Evolutionary conservation across 2,888 invertebrate species (phyloP), one percentile per base, ranked within the genome.

Genomic region (Psococerastis gibbosa): DNA sequence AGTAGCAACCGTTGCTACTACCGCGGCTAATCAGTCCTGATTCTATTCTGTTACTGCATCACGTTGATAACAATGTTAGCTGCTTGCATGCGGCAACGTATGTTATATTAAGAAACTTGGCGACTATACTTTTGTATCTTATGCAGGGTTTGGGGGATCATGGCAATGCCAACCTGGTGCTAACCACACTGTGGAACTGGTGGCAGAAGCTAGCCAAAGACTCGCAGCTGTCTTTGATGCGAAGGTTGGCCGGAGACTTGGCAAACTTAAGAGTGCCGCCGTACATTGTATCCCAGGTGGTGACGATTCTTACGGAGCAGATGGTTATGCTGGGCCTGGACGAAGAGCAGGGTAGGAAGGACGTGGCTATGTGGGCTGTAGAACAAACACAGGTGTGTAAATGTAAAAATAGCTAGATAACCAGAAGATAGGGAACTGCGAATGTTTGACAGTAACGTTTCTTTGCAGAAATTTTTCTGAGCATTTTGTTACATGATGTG

Each of bases 321-420:
- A 20, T 20, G 4, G 38, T 38, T 15, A 5, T 5, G 15, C 20
- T 38, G 3, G 16, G 17, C 5, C 17, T n/a, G 11, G 38, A 38
- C 5, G 38, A 38, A 20, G n/a, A n/a, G 20, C 20, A 5, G 4
- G 38, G 38, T 6, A 38, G 20, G 20, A 17, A 38, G 11, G 38
- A 38, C 15, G 38, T 38, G n/a, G 38, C 38, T 5, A 38, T 18
- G 22, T 38, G 38, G 38, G 38, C 38, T 16, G 8, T 38, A 20
- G 38, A 38, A 38, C 15, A n/a, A 6, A 20, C 20, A 13, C 38
- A 38, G 22, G 38, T 38, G 3, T 18, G n/a, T n/a, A n/a, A n/a
- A n/a, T n/a, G n/a, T n/a, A n/a, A n/a, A n/a, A n/a, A n/a, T n/a
- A n/a, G n/a, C n/a, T n/a, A n/a, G n/a, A n/a, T n/a, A n/a, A n/a